These are phyloP conservation scores for Telmatherina bonti DNA, from an alignment of 2,797 vertebrate species.

Conservation along the genomic window DNA sequence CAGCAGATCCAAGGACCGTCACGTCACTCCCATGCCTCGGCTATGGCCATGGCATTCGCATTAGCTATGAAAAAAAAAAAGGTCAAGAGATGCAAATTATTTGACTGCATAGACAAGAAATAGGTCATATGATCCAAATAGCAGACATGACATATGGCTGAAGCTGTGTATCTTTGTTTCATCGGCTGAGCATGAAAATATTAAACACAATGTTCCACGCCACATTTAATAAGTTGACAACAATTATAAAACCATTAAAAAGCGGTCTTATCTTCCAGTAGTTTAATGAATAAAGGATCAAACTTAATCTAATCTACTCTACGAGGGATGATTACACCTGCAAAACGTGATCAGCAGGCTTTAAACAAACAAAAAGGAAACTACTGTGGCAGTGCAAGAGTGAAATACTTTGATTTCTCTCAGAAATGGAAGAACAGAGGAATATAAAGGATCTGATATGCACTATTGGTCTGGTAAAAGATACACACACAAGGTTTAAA, in stretches of 20 bases:
- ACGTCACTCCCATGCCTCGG: conserved; percentile 95
- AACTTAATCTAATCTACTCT: conserved; percentile 45
- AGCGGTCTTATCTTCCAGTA: background rate
- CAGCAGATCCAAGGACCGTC: conserved; percentile 75
- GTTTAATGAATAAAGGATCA: conserved; percentile 6
- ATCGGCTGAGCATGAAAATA: background rate
- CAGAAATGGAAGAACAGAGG: background rate
- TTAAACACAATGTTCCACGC: background rate
- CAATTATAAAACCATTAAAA: background rate
- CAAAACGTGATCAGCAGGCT: conserved; percentile 13
- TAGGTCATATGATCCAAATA: conserved; percentile 38
- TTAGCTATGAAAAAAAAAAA: conserved; percentile 60
- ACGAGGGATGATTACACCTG: conserved; percentile 43
- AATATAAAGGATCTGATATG: background rate
- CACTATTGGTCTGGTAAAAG: background rate
- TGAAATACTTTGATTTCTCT: conserved; percentile 48
- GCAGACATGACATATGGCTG: conserved; percentile 34
- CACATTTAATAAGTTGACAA: background rate
- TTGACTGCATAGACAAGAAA: conserved; percentile 30
- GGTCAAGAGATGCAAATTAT: conserved; percentile 47
- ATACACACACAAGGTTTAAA: background rate
- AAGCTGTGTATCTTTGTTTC: background rate
- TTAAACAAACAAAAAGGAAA: background rate
- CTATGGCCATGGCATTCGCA: conserved; percentile 78
- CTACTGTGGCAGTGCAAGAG: background rate